Base-by-base conservation (phyloP, 2,888 invertebrate genomes). In the Hyalella azteca region DNA sequence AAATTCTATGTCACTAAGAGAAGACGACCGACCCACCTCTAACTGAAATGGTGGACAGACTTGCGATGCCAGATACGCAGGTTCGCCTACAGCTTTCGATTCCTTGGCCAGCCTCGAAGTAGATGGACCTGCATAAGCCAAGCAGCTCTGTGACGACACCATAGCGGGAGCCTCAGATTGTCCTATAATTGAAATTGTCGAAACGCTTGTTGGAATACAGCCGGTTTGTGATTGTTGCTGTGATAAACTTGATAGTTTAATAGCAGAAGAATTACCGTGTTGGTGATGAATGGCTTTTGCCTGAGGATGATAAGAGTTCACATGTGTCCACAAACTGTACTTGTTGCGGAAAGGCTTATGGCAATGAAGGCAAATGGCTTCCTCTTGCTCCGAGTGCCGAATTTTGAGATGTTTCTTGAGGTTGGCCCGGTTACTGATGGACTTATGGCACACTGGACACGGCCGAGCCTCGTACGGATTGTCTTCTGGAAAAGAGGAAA, bases 271-370 rank as follows among this genome's bases (percentile, higher is more conserved):
- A 22, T 54, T 54, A 5, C 54, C 26, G 29, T 66, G 66, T 13
- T 66, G 79, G 29, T 79, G 73, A n/a, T 73, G 79, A 13, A 49
- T 79, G 45, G 82, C 54, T 76, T 82, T 84, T 22, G 79, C 81
- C 11, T 81, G 80, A 19, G 82, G 82, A 82, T 87, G 87, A 81
- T 87, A 87, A 59, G 87, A 87, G 81, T 87, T 87, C 81, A 87
- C 85, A 82, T 87, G 87, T 29, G 87, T 87, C 45, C 87, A 85
- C 11, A 87, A 85, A 83, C 87, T 87, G 83, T 87, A 87, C 85
- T 87, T 87, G 85, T 87, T 87, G 84, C 87, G 87, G 85, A 87
- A 87, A 32, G 87, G 85, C 81, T 87, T 87, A 81, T 87, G 87
- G 78, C 84, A 84, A 78, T 84, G 81, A 79, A 79, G 84, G 66